Percentiles rank a stretch among this genome's conserved stretches.
These are phyloP conservation scores for Neomorphus geoffroyi DNA, from an alignment of 2,797 vertebrate species.

Conservation along the genomic window DNA sequence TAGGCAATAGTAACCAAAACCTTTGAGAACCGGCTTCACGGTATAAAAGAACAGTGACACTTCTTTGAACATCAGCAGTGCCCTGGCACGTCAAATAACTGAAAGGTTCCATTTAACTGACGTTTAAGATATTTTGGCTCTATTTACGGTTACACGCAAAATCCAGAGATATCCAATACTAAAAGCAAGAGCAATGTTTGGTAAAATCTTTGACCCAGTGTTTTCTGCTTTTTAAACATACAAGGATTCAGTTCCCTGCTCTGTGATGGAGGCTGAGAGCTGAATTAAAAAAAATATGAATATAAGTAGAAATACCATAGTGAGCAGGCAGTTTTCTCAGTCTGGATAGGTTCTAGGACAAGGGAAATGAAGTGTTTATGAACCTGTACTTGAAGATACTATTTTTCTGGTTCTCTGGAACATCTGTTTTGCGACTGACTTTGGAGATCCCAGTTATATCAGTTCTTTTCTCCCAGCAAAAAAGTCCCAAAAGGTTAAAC, in stretches of 20 bases:
- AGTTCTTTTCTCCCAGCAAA: not conserved
- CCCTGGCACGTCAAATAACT: not conserved
- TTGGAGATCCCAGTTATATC: not conserved
- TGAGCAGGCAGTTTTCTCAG: not conserved
- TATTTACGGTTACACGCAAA: not conserved
- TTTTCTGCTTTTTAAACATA: not conserved
- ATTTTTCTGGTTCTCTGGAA: constrained; percentile 4
- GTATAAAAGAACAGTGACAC: not conserved
- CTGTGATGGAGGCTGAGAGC: not conserved
- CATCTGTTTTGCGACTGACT: not conserved
- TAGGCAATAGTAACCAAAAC: not conserved
- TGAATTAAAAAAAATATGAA: not conserved
- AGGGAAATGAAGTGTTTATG: not conserved
- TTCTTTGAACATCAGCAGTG: not conserved
- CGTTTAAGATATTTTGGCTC: not conserved
- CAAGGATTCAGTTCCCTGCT: not conserved
- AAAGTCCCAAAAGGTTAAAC: not conserved
- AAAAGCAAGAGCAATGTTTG: not conserved
- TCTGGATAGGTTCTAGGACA: not conserved
- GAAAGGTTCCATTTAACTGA: not conserved
- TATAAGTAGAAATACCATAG: not conserved
- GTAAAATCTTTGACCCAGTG: not conserved
- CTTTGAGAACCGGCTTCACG: not conserved
- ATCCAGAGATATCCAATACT: not conserved
- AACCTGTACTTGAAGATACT: not conserved